Evolutionary conservation across 2,888 invertebrate species (phyloP), one percentile per base, ranked within the genome.

Genomic region (Thyatira batis): DNA sequence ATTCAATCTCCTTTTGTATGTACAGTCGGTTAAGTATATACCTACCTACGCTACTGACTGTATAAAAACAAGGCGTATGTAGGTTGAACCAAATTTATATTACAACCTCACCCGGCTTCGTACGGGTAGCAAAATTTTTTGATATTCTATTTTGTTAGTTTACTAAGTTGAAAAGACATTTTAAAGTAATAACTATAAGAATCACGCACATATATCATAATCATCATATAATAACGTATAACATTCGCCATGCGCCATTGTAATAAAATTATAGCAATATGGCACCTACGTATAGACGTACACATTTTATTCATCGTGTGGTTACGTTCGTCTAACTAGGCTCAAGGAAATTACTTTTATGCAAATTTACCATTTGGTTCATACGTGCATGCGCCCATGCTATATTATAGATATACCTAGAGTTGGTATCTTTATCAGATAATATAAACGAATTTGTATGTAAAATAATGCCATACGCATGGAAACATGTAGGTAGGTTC

Each of bases 311-410:
- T 67, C 51, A 57, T 56, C 57, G 49, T 54, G 60, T 50, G 49
- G 51, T 46, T 54, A 27, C 6, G 10, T 27, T 27, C 48, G 48
- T 48, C 48, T 55, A 60, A 57, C 71, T 67, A 66, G 69, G 67
- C 69, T 63, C 56, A 61, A 76, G 79, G 75, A 84, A 85, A 85
- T 85, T 82, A 84, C 82, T 82, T 84, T 81, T 84, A 83, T 84
- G 82, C 78, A 80, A 84, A 84, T 84, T 62, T 71, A 71, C 69
- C 71, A 69, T 80, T 78, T 72, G 67, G 69, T 64, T 69, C 63
- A 65, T 74, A 78, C 72, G 74, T 73, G 71, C 67, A 66, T 67
- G 62, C 65, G 64, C 66, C 65, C 23, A 13, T 48, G 20, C 28
- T 17, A 17, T 27, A 20, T 27, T 39, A 39, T 39, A 33, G n/a